Conservation (phyloP, 2,888 invertebrate species). For the Rhimphoctona megacephalus region DNA sequence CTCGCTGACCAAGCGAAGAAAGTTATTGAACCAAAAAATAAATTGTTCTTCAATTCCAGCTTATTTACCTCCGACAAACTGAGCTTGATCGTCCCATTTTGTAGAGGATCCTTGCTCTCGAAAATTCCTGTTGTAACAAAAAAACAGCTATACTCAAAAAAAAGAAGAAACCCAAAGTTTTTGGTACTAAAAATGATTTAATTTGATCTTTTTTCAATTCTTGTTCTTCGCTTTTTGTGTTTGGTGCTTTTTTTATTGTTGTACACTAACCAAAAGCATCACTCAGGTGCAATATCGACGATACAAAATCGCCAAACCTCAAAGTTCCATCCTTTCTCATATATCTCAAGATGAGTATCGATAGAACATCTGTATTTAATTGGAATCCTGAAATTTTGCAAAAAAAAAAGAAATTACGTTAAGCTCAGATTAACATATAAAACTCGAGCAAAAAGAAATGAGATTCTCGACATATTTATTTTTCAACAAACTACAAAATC, state of each 20-base stretch:
- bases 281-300: conserved; percentile 94
- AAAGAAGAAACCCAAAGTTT: background rate
- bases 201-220: background rate
- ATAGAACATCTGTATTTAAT: conserved; percentile 93
- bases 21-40: background rate
- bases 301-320: conserved; percentile 96
- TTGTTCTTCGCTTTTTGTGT: background rate
- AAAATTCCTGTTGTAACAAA: conserved; percentile 87
- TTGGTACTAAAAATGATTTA: background rate
- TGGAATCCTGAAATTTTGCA: conserved; percentile 89
- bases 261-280: conserved; percentile 92
- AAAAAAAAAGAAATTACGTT: conserved; percentile 1
- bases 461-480: background rate
- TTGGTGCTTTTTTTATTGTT: background rate
- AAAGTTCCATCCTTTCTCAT: conserved; percentile 97
- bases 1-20: conserved; percentile 9
- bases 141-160: conserved; percentile 67
- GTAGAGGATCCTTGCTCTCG: conserved; percentile 92
- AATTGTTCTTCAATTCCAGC: background rate
- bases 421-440: background rate
- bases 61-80: conserved; percentile 91
- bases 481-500: background rate
- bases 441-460: background rate
- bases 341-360: conserved; percentile 93
- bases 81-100: conserved; percentile 93